Percentiles rank a stretch among this genome's conserved stretches.
These are phyloP conservation scores for Trachymyrmex cornetzi DNA, from an alignment of 1,140 invertebrate genomes.

Conservation along the genomic window DNA sequence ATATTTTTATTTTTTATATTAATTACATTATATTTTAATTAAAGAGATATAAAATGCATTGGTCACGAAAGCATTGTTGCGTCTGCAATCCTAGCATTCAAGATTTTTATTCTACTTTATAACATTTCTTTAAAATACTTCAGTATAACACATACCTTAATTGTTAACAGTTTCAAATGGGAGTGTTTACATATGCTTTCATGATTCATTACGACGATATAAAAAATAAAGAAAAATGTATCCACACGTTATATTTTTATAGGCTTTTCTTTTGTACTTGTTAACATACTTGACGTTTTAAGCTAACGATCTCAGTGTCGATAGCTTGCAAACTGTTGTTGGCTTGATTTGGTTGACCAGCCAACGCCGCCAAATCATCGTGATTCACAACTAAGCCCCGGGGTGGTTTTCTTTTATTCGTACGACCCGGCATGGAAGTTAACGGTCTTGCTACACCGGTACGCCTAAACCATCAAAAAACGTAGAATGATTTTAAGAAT, in stretches of 20 bases:
- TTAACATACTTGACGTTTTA: slow-evolving; percentile 96
- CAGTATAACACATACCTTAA: not conserved
- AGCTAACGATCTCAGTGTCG: slow-evolving; percentile 96
- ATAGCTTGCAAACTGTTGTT: slow-evolving; percentile 95
- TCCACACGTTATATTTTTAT: slow-evolving; percentile 82
- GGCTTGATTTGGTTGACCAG: slow-evolving; percentile 90
- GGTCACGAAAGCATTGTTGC: not conserved
- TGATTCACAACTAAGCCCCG: slow-evolving; percentile 99
- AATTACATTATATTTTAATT: slow-evolving; percentile 32
- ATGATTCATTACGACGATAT: slow-evolving; percentile 25
- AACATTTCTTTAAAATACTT: not conserved
- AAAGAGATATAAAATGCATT: slow-evolving; percentile 34
- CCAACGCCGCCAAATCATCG: slow-evolving; percentile 96
- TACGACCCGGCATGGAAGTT: slow-evolving; percentile 89
- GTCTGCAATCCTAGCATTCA: not conserved
- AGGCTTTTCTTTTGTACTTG: slow-evolving; percentile 53
- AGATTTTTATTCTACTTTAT: slow-evolving; percentile 4
- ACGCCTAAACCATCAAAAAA: slow-evolving; percentile 82
- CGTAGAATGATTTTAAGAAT: slow-evolving; percentile 25
- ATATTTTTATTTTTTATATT: too few relatives aligned
- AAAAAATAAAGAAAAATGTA: slow-evolving; percentile 82
- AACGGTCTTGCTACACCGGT: slow-evolving; percentile 85
- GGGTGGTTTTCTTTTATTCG: slow-evolving; percentile 96
- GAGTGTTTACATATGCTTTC: not conserved
- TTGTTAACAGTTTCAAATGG: slow-evolving; percentile 12